Evolutionary conservation across 2,113 vertebrate genomes (phyloP), one percentile per base, ranked within the genome.

Genomic region (Toxotes jaculatrix): DNA sequence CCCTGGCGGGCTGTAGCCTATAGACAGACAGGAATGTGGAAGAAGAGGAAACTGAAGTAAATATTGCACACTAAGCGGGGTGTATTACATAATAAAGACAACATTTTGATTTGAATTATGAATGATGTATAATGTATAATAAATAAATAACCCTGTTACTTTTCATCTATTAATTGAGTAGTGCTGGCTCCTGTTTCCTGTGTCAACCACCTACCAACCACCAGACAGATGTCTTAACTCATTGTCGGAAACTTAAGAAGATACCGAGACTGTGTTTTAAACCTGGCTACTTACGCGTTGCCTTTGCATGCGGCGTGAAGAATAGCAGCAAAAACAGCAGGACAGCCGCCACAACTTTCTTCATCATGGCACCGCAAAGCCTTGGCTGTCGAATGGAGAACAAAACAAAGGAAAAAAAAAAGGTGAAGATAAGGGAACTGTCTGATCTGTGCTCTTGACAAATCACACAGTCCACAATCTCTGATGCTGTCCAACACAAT

Each of bases 1-100:
- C 53, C 94, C 96, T 43, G 98, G 98, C 7, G 93, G 89, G 1
- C 93, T 94, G 17, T 89, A 84, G 78, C 93, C 98, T 99, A 88
- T 21, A 78, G 73, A 76, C 56, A 69, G 19, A 60, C 47, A 64
- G 56, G 9, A 53, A 47, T 5, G 10, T 5, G 19, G 12, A 3
- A 56, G 31, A 19, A 38, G 2, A 19, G 12, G 14, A 49, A 38
- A 42, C 4, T 0, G 17, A 27, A 61, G 31, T 32, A 59, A 31
- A 42, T 7, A 49, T 9, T 53, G 57, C 43, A 43, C 2, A 38
- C 14, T 23, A 16, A 56, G 63, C 3, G 17, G 21, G 21, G 7
- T 21, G 16, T 2, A 17, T 57, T 42, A 38, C 11, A 17, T 60
- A 53, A 8, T 12, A 77, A 1, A 11, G 27, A 36, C 4, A 14